Evolutionary conservation across 2,888 invertebrate species (phyloP).

Genomic region (Alloplasta piceator): DNA sequence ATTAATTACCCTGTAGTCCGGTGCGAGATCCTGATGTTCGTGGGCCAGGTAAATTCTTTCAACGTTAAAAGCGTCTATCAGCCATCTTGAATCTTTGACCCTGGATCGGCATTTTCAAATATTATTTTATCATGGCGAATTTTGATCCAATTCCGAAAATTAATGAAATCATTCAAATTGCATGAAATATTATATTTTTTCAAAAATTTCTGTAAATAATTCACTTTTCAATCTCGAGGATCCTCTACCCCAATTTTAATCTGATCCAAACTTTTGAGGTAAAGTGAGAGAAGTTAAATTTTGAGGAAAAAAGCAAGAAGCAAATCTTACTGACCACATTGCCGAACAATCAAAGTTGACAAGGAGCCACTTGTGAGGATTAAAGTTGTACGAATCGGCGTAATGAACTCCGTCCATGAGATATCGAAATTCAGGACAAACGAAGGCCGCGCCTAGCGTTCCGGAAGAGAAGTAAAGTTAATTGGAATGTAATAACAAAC

Average conservation of each 20-base stretch:
- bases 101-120: slow-evolving; percentile 78
- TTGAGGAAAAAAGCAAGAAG: slow-evolving; percentile 5
- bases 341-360: slow-evolving; percentile 98
- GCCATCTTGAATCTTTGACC: slow-evolving; percentile 91
- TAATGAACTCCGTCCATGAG: slow-evolving; percentile 91
- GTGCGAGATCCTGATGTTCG: slow-evolving; percentile 87
- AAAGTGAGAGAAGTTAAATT: too few relatives aligned
- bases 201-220: too few relatives aligned
- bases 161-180: too few relatives aligned
- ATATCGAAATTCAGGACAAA: slow-evolving; percentile 95
- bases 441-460: slow-evolving; percentile 90
- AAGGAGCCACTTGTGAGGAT: slow-evolving; percentile 98
- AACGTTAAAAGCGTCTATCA: slow-evolving; percentile 94
- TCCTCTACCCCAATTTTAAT: too few relatives aligned
- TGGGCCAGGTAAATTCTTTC: slow-evolving; percentile 95
- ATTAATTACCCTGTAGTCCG: slow-evolving; percentile 85
- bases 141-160: neutral
- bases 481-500: slow-evolving; percentile 45
- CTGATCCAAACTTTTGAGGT: too few relatives aligned
- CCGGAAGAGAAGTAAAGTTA: slow-evolving; percentile 57
- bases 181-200: too few relatives aligned
- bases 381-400: slow-evolving; percentile 96
- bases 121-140: neutral
- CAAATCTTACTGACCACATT: slow-evolving; percentile 88
- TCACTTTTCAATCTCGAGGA: too few relatives aligned